Evolutionary conservation across 2,888 invertebrate genomes (phyloP).

Genomic region (Vanessa cardui): DNA sequence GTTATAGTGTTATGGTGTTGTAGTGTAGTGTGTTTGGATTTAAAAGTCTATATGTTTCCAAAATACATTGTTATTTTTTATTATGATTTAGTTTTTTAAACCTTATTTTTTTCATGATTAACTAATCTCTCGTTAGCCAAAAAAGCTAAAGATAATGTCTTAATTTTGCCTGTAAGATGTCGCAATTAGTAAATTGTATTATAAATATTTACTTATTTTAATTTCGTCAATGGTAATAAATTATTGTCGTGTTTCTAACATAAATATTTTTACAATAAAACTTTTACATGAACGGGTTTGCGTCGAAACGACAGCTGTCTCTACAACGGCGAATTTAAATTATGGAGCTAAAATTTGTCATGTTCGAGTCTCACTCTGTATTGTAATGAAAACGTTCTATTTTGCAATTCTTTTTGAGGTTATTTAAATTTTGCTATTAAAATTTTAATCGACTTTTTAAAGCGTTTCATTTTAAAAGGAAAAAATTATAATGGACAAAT

Average conservation of each 20-base stretch:
- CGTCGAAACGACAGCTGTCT: slow-evolving; percentile 59
- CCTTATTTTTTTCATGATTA: too few relatives aligned
- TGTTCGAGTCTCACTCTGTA: slow-evolving; percentile 36
- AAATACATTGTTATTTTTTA: too few relatives aligned
- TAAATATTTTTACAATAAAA: slow-evolving; percentile 52
- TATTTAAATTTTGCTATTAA: slow-evolving; percentile 24
- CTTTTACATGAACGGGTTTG: slow-evolving; percentile 45
- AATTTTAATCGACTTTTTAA: slow-evolving; percentile 17
- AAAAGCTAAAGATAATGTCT: too few relatives aligned
- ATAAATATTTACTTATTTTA: background rate
- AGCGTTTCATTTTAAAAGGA: slow-evolving; percentile 14
- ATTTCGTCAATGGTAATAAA: slow-evolving; percentile 27
- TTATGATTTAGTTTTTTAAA: too few relatives aligned
- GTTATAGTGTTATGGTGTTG: too few relatives aligned
- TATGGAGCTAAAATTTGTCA: slow-evolving; percentile 57
- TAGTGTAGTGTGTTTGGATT: too few relatives aligned
- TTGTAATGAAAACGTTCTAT: slow-evolving; percentile 35
- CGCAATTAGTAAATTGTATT: background rate
- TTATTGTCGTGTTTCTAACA: slow-evolving; percentile 37
- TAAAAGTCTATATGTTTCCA: too few relatives aligned
- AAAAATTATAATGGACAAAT: too few relatives aligned
- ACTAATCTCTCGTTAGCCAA: too few relatives aligned
- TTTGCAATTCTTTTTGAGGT: slow-evolving; percentile 26
- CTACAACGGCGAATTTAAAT: slow-evolving; percentile 55
- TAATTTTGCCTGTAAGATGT: too few relatives aligned